phyloP scores from a whole-genome alignment of 2,888 invertebrate species.

The Mimas tiliae region DNA sequence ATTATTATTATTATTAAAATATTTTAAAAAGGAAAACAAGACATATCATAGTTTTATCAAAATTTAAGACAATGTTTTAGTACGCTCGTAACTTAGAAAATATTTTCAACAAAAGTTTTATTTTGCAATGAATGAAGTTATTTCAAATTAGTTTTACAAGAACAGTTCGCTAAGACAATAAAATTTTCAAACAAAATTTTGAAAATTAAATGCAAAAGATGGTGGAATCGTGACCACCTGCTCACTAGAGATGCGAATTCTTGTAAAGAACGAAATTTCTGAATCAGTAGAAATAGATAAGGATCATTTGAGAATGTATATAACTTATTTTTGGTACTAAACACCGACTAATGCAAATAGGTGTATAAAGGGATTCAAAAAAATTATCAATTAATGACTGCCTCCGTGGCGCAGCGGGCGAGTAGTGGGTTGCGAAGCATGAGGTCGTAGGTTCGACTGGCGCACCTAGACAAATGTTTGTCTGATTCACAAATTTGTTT shows the following conservation, averaged over 20 bases:
- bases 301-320: too few relatives aligned
- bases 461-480: too few relatives aligned
- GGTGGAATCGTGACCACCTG: constrained; percentile 56
- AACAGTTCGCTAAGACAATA: constrained; percentile 58
- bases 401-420: too few relatives aligned
- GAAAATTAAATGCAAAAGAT: constrained; percentile 59
- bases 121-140: constrained; percentile 53
- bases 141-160: constrained; percentile 58
- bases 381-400: too few relatives aligned
- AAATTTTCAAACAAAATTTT: constrained; percentile 54
- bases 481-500: too few relatives aligned
- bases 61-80: constrained; percentile 42
- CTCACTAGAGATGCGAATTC: constrained; percentile 31
- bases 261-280: neutral
- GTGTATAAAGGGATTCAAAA: too few relatives aligned
- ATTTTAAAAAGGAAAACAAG: too few relatives aligned
- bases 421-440: too few relatives aligned
- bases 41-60: constrained; percentile 24
- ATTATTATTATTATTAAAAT: too few relatives aligned
- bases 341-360: too few relatives aligned
- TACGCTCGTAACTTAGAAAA: constrained; percentile 55
- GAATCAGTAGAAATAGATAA: neutral
- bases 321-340: too few relatives aligned
- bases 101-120: constrained; percentile 56
- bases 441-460: too few relatives aligned